Evolutionary conservation across 2,888 invertebrate genomes (phyloP), one percentile per base, ranked within the genome.

Genomic region (Coelopa pilipes): DNA sequence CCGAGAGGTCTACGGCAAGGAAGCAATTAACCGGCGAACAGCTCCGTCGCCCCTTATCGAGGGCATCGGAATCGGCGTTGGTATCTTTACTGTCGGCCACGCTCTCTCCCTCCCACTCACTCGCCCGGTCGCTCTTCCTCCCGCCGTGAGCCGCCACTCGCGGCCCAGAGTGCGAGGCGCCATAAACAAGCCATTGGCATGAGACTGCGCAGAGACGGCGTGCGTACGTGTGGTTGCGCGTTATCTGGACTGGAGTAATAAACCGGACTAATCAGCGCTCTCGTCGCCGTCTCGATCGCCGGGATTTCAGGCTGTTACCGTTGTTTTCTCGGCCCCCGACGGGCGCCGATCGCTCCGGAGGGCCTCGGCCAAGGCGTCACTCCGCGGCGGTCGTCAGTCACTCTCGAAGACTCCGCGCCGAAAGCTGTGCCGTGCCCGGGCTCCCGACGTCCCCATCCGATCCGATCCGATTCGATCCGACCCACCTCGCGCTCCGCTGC

Each of bases 161-260:
- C 34, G 34, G 34, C 34, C 34, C 34, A 34, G 34, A 34, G 34
- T 4, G 34, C 34, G 34, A 47, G 46, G 17, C 46, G 45, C 17
- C 65, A 47, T 65, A 45, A 65, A 65, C 47, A 17, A 12, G n/a
- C 65, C 13, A 34, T 12, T 65, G 47, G 10, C 47, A n/a, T 63
- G 65, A 65, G 46, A 46, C 63, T 45, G 46, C 34, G 62, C 15
- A 1, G 12, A 19, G 11, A 34, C 34, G n/a, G 34, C 63, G 46
- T 63, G 11, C 46, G 65, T 17, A 12, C n/a, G 57, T 21, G 57
- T 21, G 19, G 3, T n/a, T 13, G 19, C 10, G 12, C 17, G 21
- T 59, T 59, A 21, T 17, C 34, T 4, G 7, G 34, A 34, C 34
- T 34, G 4, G 34, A 34, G 34, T 34, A 7, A 34, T 34, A 34